Conservation (phyloP, 2,113 vertebrate species). For the Morphnarchus princeps region DNA sequence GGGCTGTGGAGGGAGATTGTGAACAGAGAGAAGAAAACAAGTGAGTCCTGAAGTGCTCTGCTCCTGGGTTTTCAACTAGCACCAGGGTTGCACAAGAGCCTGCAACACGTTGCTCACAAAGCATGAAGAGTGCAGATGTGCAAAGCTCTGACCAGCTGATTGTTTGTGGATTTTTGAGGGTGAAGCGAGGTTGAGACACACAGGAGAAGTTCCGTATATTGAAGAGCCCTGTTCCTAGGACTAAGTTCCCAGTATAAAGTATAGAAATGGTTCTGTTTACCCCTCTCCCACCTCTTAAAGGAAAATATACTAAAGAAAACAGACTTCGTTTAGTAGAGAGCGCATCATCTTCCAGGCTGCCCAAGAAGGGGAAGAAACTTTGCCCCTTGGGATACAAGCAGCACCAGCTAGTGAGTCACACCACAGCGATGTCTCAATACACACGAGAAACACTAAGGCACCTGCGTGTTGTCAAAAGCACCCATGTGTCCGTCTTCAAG, state of each 20-base stretch:
- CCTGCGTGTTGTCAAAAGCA: fast-evolving
- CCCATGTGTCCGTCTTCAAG: fast-evolving
- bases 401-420: neutral
- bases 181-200: neutral
- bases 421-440: neutral
- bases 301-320: neutral
- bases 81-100: neutral
- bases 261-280: neutral
- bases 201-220: neutral
- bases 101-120: neutral
- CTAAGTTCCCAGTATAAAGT: neutral
- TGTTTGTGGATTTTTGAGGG: neutral
- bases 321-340: neutral
- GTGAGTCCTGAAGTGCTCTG: fast-evolving
- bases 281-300: neutral
- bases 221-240: neutral
- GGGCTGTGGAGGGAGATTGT: fast-evolving
- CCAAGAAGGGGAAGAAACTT: neutral
- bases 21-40: neutral
- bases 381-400: too few species aligned
- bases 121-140: neutral
- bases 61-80: neutral
- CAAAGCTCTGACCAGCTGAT: neutral
- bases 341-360: neutral
- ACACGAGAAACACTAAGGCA: fast-evolving